These are phyloP conservation scores for Dascyllus trimaculatus DNA, from an alignment of 2,113 vertebrate species.

Conservation along the genomic window DNA sequence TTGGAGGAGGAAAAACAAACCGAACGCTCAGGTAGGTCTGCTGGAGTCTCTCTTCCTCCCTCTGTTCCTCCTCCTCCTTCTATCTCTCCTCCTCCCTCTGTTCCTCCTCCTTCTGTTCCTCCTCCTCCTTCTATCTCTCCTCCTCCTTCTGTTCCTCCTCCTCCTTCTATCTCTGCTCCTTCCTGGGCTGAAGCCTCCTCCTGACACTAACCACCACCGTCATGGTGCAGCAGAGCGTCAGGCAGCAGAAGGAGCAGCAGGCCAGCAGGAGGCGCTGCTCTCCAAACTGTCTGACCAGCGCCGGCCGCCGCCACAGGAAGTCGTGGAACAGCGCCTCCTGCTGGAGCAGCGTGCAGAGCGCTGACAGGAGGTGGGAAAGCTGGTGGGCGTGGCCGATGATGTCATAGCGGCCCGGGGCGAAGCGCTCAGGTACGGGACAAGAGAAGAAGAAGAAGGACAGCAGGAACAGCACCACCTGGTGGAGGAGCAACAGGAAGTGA, in stretches of 20 bases:
- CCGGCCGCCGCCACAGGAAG: slow-evolving; percentile 86
- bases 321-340: slow-evolving; percentile 90
- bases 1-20: too few species aligned
- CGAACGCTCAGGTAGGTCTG: too few species aligned
- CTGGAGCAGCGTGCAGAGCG: slow-evolving; percentile 88
- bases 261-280: slow-evolving; percentile 81
- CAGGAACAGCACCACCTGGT: slow-evolving; percentile 86
- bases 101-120: background rate
- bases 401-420: slow-evolving; percentile 88
- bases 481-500: background rate
- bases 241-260: slow-evolving; percentile 85
- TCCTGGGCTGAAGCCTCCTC: slow-evolving; percentile 74
- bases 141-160: too few species aligned
- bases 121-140: too few species aligned
- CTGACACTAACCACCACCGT: slow-evolving; percentile 82
- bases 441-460: slow-evolving; percentile 90
- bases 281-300: slow-evolving; percentile 81
- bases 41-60: slow-evolving; percentile 75
- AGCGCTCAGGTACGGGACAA: slow-evolving; percentile 89
- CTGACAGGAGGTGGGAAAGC: slow-evolving; percentile 89
- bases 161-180: slow-evolving; percentile 79
- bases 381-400: slow-evolving; percentile 89
- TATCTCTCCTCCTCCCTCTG: slow-evolving; percentile 80
- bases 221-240: slow-evolving; percentile 82
- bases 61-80: slow-evolving; percentile 11